phyloP scores from a whole-genome alignment of 64 coral and sea anemone genomes.

The Stichodactyla helianthus region DNA sequence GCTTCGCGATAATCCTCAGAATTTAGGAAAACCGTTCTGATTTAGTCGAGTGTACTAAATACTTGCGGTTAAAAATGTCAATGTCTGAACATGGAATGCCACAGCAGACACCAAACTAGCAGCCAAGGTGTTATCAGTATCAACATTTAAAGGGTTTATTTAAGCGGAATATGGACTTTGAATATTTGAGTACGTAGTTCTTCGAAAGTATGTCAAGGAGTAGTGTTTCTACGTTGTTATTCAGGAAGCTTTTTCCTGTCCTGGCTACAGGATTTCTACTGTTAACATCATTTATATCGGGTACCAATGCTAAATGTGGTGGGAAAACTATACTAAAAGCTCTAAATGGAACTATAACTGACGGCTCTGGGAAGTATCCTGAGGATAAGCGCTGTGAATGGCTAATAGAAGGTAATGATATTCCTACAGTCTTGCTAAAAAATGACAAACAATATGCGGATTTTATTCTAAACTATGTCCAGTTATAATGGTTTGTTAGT shows the following conservation, averaged over 20 bases:
- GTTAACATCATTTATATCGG: background rate
- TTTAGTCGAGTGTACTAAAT: background rate
- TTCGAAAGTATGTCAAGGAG: background rate
- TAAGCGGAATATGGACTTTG: background rate
- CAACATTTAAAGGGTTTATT: background rate
- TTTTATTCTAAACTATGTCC: too few relatives aligned
- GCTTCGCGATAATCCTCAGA: background rate
- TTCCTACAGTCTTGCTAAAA: too few relatives aligned
- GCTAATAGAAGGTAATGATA: slow-evolving; percentile 59
- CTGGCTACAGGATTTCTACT: background rate
- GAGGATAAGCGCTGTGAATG: slow-evolving; percentile 53
- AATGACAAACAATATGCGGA: too few relatives aligned
- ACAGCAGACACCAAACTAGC: background rate
- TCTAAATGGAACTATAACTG: slow-evolving; percentile 47
- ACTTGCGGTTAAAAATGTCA: background rate
- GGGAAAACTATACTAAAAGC: slow-evolving; percentile 51
- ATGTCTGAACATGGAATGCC: background rate
- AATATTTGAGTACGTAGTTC: slow-evolving; percentile 3
- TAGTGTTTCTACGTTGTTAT: background rate
- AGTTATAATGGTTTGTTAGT: too few relatives aligned
- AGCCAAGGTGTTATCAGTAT: background rate
- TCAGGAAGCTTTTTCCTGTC: background rate
- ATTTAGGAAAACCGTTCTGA: background rate
- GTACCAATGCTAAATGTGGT: slow-evolving; percentile 31
- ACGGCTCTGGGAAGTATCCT: slow-evolving; percentile 39